Evolutionary conservation across 2,888 invertebrate species (phyloP).

Genomic region (Desoria tigrina): DNA sequence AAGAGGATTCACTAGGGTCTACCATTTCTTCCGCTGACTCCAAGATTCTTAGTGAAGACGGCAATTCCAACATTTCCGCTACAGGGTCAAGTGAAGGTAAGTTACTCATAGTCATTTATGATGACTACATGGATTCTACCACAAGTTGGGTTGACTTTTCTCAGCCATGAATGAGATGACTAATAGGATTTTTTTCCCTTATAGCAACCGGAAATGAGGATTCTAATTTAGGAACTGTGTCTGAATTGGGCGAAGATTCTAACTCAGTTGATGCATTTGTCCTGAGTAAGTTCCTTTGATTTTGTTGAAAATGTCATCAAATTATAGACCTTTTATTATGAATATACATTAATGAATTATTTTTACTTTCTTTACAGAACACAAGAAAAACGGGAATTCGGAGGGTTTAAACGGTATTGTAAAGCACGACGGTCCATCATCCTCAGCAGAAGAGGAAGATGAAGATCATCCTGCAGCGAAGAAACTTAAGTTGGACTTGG

Average conservation of each 20-base stretch:
- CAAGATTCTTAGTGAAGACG: conserved; percentile 52
- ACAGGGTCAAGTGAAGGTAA: conserved; percentile 44
- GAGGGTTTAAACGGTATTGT: conserved; percentile 21
- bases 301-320: not conserved
- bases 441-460: conserved; percentile 31
- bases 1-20: conserved; percentile 52
- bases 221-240: conserved; percentile 45
- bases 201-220: conserved; percentile 40
- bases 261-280: conserved; percentile 45
- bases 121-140: too few relatives aligned
- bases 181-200: not conserved
- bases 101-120: too few relatives aligned
- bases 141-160: too few relatives aligned
- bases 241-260: conserved; percentile 46
- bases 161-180: too few relatives aligned
- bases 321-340: not conserved
- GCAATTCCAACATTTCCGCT: conserved; percentile 38
- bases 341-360: conserved; percentile 1
- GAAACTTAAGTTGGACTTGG: conserved; percentile 43
- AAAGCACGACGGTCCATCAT: conserved; percentile 35
- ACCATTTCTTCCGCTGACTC: conserved; percentile 53
- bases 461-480: conserved; percentile 41
- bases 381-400: conserved; percentile 30
- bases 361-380: conserved; percentile 22
- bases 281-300: conserved; percentile 29